Evolutionary conservation across 2,888 invertebrate species (phyloP).

Genomic region (Cryptocephalus primarius): DNA sequence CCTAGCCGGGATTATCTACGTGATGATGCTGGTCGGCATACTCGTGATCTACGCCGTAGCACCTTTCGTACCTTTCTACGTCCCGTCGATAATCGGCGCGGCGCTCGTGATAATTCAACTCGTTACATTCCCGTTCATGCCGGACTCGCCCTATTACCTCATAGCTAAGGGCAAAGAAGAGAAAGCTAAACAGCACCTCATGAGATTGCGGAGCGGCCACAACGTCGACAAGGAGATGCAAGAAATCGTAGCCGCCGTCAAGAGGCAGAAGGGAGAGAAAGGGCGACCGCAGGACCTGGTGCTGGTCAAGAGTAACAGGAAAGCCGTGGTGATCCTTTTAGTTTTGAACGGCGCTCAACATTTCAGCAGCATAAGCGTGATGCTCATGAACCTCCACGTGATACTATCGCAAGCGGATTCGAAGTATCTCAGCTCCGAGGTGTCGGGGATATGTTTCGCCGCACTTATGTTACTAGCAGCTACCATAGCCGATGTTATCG

Average conservation of each 20-base stretch:
- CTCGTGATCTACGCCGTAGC: slow-evolving; percentile 32
- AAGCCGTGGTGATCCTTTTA: slow-evolving; percentile 32
- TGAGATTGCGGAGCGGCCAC: slow-evolving; percentile 20
- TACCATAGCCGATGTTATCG: slow-evolving; percentile 24
- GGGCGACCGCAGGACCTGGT: slow-evolving; percentile 31
- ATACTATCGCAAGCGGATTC: slow-evolving; percentile 27
- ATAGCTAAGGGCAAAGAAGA: slow-evolving; percentile 28
- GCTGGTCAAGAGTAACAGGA: slow-evolving; percentile 29
- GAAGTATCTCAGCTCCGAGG: slow-evolving; percentile 20
- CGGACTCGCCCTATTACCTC: slow-evolving; percentile 31
- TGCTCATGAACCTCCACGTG: slow-evolving; percentile 33
- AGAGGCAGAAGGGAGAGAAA: slow-evolving; percentile 28
- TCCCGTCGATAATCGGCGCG: slow-evolving; percentile 23
- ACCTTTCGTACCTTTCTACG: slow-evolving; percentile 24
- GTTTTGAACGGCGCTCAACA: slow-evolving; percentile 32
- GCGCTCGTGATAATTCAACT: slow-evolving; percentile 28
- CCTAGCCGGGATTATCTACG: slow-evolving; percentile 32
- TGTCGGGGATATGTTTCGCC: slow-evolving; percentile 29
- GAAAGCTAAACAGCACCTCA: slow-evolving; percentile 25
- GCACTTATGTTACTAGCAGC: slow-evolving; percentile 29
- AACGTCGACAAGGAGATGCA: slow-evolving; percentile 29
- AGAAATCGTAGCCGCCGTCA: slow-evolving; percentile 29
- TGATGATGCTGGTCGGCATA: slow-evolving; percentile 35
- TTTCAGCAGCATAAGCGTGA: slow-evolving; percentile 33
- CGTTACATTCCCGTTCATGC: slow-evolving; percentile 25